Evolutionary conservation across 2,113 vertebrate genomes (phyloP), one percentile per base, ranked within the genome.

Genomic region (Pithys albifrons): DNA sequence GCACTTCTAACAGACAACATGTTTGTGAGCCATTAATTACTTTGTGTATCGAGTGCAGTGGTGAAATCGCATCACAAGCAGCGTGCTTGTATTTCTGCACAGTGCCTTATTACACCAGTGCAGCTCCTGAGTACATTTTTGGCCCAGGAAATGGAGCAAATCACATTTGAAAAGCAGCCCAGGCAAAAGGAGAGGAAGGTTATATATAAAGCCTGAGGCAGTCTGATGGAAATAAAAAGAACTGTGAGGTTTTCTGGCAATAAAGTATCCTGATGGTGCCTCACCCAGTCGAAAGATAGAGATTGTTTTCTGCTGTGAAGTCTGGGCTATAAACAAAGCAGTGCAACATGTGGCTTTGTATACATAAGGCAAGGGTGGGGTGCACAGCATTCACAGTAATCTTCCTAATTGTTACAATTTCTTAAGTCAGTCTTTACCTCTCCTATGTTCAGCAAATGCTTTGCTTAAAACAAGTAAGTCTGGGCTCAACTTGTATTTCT

Each of bases 311-410:
- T 91, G 61, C 58, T 77, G 23, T 76, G 41, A 65, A 83, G 90
- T 69, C 71, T 90, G 91, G 25, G 25, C 70, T 75, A 7, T 90
- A 94, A 95, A 86, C 65, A 90, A 88, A 94, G 79, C 95, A 80
- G 29, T 52, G 69, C 90, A 89, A 77, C 66, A 29, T 87, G 83
- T 93, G 91, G 79, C 79, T 92, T 94, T 95, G 79, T 93, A 75
- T 94, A 78, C 58, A 70, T 71, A 86, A 92, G 67, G 66, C 88
- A 59, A 72, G 88, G 95, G 91, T 90, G 85, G 91, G 55, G 90
- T 81, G 52, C n/a, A 4, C 7, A 0, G 1, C 55, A 7, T 78
- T 83, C 55, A 54, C 51, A 65, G 48, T 57, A 65, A 74, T 91
- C 57, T 74, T 87, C 48, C 31, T 72, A 77, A 81, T 84, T 93